Conservation (phyloP, 2,888 invertebrate genomes). For the Neoaliturus tenellus region DNA sequence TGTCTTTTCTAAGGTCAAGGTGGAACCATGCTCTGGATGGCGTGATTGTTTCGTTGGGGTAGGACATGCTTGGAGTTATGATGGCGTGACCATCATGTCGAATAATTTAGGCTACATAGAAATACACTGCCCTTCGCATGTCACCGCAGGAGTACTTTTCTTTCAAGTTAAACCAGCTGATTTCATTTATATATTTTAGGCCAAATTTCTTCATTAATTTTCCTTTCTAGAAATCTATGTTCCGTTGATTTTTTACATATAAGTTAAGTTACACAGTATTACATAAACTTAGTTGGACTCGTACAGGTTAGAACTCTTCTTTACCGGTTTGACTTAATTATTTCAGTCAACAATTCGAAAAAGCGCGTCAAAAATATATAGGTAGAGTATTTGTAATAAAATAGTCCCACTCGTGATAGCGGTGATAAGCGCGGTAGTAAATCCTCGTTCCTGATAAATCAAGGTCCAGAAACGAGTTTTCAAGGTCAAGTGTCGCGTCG, state of each 20-base stretch:
- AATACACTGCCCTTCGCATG: not conserved
- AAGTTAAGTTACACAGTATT: too few relatives aligned
- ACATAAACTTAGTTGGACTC: too few relatives aligned
- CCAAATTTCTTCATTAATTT: too few relatives aligned
- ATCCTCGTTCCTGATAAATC: not conserved
- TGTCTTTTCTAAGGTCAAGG: too few relatives aligned
- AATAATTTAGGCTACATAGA: conserved; percentile 1
- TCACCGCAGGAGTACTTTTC: too few relatives aligned
- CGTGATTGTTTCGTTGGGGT: not conserved
- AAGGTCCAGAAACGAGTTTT: conserved; percentile 3
- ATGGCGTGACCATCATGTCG: not conserved
- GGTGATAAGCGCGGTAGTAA: not conserved
- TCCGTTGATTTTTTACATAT: too few relatives aligned
- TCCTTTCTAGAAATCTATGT: too few relatives aligned
- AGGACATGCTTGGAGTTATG: not conserved
- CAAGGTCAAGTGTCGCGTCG: not conserved
- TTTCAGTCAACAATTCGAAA: too few relatives aligned
- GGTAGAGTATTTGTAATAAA: too few relatives aligned
- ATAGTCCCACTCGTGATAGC: not conserved
- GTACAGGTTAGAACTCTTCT: too few relatives aligned
- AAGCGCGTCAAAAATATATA: too few relatives aligned
- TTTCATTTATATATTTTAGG: not conserved
- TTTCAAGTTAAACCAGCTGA: not conserved
- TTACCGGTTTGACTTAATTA: too few relatives aligned
- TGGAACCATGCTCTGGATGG: not conserved